Evolutionary conservation across 2,888 invertebrate species (phyloP).

Genomic region (Alloplasta piceator): DNA sequence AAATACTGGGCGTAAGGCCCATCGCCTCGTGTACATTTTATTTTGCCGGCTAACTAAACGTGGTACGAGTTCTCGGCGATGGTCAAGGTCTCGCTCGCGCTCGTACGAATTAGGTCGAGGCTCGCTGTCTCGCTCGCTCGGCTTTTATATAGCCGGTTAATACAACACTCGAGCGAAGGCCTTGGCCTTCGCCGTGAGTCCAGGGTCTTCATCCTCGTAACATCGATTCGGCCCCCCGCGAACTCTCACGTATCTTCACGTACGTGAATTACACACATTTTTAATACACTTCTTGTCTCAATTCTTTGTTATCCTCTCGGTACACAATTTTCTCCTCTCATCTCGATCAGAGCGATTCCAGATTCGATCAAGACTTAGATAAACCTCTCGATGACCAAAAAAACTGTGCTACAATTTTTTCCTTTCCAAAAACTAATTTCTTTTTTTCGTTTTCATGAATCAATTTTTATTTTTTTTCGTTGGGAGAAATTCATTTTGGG

Average conservation of each 20-base stretch:
- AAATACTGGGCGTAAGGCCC: neutral
- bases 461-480: no score
- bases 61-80: constrained; percentile 63
- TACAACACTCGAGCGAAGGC: constrained; percentile 66
- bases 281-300: constrained; percentile 3
- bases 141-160: constrained; percentile 16
- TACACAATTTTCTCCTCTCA: neutral
- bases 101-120: constrained; percentile 59
- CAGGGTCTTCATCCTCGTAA: constrained; percentile 75
- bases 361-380: no score
- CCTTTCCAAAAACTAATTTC: no score
- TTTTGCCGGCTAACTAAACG: constrained; percentile 28
- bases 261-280: constrained; percentile 1
- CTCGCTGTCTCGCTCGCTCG: constrained; percentile 29
- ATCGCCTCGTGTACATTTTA: neutral
- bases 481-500: no score
- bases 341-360: no score
- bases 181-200: constrained; percentile 77
- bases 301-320: constrained; percentile 17
- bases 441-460: no score
- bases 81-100: constrained; percentile 52
- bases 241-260: constrained; percentile 38
- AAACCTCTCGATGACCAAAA: no score
- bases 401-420: no score
- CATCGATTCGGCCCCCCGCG: constrained; percentile 73